Evolutionary conservation across 2,888 invertebrate genomes (phyloP), one percentile per base, ranked within the genome.

Genomic region (Sminthurinus aureus): DNA sequence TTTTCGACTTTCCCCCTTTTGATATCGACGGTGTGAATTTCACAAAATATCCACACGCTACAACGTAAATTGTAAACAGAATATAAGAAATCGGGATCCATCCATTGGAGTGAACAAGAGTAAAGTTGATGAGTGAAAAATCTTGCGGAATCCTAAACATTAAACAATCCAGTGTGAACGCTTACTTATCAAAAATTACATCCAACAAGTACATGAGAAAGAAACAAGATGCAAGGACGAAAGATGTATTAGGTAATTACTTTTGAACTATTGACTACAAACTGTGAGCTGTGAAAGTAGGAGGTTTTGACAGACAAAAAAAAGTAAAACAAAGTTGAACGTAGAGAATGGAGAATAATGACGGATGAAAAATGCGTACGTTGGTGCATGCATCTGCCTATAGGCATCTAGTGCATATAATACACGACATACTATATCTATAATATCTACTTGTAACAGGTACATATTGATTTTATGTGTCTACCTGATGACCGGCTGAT

Each of bases 401-500:
- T n/a, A n/a, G n/a, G n/a, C n/a, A n/a, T n/a, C n/a, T n/a, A n/a
- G n/a, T n/a, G n/a, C n/a, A n/a, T n/a, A n/a, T n/a, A n/a, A n/a
- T n/a, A n/a, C n/a, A n/a, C n/a, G n/a, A n/a, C n/a, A n/a, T n/a
- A n/a, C n/a, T 0, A n/a, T n/a, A 18, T n/a, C 20, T 67, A 22
- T 67, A 22, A 67, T 3, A 11, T 20, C n/a, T n/a, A 67, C 67
- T 67, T 67, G 67, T 20, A 22, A 22, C 20, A 67, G 67, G 67
- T 67, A 64, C 74, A 22, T 9, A 38, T 38, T 38, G 67, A 51
- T 67, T 69, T 50, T 79, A 69, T 69, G 79, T 67, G 51, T 50
- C 67, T 79, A 50, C 22, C 73, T 80, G 24, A 73, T 71, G 71
- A 26, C 20, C 69, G 71, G 51, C 20, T 51, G 52, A 80, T 80